These are phyloP conservation scores for Ceyx margarethae DNA, from an alignment of 2,113 vertebrate species.

Conservation along the genomic window DNA sequence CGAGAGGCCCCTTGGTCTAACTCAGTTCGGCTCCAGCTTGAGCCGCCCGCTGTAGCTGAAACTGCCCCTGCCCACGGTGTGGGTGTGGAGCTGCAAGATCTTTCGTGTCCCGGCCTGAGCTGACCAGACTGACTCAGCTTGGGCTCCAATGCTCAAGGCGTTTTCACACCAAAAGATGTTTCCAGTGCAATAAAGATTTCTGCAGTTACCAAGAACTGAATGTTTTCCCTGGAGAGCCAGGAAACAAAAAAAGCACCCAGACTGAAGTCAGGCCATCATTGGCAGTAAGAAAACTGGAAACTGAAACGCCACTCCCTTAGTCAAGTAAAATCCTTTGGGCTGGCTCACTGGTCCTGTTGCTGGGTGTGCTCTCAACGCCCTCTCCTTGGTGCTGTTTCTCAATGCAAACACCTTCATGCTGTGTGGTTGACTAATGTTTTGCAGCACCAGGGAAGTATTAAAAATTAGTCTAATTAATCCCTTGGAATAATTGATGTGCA, in stretches of 20 bases:
- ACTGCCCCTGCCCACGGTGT: neutral
- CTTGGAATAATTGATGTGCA: neutral
- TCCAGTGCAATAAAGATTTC: neutral
- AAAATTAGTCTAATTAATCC: neutral
- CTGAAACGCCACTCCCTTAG: neutral
- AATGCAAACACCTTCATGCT: neutral
- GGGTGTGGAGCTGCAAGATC: neutral
- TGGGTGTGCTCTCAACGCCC: neutral
- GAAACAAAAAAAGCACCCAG: neutral
- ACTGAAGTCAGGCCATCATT: neutral
- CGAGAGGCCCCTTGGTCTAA: neutral
- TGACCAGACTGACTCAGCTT: too few relatives aligned
- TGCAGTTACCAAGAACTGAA: neutral
- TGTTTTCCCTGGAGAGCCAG: neutral
- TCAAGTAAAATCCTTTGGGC: neutral
- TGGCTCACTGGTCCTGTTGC: neutral
- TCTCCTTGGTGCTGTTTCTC: neutral
- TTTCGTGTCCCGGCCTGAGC: too few relatives aligned
- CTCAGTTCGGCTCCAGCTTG: neutral
- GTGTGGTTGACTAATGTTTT: neutral
- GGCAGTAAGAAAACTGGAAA: neutral
- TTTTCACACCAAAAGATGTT: neutral
- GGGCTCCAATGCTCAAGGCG: rapidly evolving
- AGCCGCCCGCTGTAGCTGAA: neutral
- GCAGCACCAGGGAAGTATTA: neutral